Conservation (phyloP, 1,140 invertebrate genomes). For the Probaryconus sp. region DNA sequence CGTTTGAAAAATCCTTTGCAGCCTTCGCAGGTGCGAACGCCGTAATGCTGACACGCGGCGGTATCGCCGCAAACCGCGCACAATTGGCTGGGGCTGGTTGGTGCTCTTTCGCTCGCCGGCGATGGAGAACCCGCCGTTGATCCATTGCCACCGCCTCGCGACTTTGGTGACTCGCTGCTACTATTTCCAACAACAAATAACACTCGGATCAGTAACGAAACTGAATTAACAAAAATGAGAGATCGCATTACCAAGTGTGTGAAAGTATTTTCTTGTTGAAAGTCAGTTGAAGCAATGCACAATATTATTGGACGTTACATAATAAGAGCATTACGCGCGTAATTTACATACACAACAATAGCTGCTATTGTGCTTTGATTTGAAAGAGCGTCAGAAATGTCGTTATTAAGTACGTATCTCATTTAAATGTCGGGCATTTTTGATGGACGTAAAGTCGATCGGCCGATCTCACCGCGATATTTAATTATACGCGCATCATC, state of each 20-base stretch:
- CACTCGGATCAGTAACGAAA: background rate
- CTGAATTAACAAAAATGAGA: too few species aligned
- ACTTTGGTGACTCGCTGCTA: conserved; percentile 78
- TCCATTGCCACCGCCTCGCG: conserved; percentile 67
- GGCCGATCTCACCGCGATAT: background rate
- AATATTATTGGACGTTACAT: too few species aligned
- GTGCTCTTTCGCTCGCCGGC: conserved; percentile 79
- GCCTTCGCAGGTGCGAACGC: conserved; percentile 97
- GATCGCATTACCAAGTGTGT: too few species aligned
- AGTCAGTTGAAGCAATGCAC: too few species aligned
- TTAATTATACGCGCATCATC: conserved; percentile 16
- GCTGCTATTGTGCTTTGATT: too few species aligned
- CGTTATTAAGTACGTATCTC: conserved; percentile 12
- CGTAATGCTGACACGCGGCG: conserved; percentile 99
- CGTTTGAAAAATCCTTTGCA: conserved; percentile 98
- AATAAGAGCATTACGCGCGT: too few species aligned
- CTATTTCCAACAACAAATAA: conserved; percentile 12
- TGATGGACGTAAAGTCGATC: conserved; percentile 27
- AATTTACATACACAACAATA: too few species aligned
- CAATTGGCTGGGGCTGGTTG: conserved; percentile 88
- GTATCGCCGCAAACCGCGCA: conserved; percentile 99
- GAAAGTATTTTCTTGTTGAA: too few species aligned
- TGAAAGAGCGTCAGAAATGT: too few species aligned
- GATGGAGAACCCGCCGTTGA: conserved; percentile 69
- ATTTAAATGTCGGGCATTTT: conserved; percentile 19